phyloP scores from a whole-genome alignment of 2,888 invertebrate species.

The Lathronympha strigana region DNA sequence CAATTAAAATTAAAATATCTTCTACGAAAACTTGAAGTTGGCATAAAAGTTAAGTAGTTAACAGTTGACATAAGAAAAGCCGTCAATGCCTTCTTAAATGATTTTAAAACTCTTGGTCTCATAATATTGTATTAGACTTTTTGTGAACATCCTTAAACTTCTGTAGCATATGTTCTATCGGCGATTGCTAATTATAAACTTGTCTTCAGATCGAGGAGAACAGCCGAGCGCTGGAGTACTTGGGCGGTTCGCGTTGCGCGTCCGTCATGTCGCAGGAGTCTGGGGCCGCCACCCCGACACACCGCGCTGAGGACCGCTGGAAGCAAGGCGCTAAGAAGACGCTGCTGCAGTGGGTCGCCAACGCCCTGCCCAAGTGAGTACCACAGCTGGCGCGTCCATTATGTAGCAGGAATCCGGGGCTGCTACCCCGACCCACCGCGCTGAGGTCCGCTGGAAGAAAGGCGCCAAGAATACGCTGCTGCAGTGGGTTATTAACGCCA shows the following conservation, averaged over 20 bases:
- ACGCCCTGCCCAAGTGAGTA: conserved; percentile 91
- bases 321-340: conserved; percentile 96
- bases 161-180: neutral
- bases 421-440: conserved; percentile 82
- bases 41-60: no score
- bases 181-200: neutral
- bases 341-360: conserved; percentile 96
- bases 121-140: neutral
- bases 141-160: neutral
- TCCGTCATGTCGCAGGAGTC: conserved; percentile 93
- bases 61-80: no score
- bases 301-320: conserved; percentile 87
- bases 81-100: no score
- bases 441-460: conserved; percentile 90
- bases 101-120: neutral
- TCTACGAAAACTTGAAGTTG: no score
- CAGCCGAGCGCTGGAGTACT: conserved; percentile 93
- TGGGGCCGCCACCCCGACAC: conserved; percentile 86
- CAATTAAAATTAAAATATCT: no score
- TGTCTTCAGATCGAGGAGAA: conserved; percentile 95
- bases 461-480: conserved; percentile 96
- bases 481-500: conserved; percentile 96
- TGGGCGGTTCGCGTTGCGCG: conserved; percentile 91
- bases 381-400: conserved; percentile 86
- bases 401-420: conserved; percentile 93